Evolutionary conservation across 2,797 vertebrate species (phyloP), one percentile per base, ranked within the genome.

Genomic region (Gymnocypris eckloni): DNA sequence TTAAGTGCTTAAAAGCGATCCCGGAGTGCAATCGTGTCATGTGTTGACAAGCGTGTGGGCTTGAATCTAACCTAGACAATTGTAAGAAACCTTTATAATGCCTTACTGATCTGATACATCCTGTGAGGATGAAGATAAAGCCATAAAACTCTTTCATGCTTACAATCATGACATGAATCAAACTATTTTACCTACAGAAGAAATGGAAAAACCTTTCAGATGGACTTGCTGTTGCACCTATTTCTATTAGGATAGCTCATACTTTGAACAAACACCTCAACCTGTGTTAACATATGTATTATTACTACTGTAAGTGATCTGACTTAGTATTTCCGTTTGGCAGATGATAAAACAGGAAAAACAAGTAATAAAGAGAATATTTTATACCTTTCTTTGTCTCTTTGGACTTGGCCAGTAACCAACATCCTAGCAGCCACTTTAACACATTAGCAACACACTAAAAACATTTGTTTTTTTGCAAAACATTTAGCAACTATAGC

Each of bases 81-180:
- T 76, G 4, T 76, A 37, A 56, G 54, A 16, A 25, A 78, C 56
- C 76, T 61, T 13, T 25, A 10, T 59, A 78, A 61, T 25, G 76
- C 52, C 54, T 61, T 61, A 61, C 13, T 61, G 12, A 79, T 16
- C 52, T 41, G 37, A 54, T 33, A 25, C 9, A 20, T 76, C 48
- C 72, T 54, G 28, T 54, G 50, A 76, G 48, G 73, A 59, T 79
- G 22, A 43, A 43, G 76, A 78, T 43, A 41, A 41, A 79, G 76
- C 22, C 22, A 16, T 10, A 1, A 25, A 43, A 43, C 6, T 15
- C 37, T 41, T 16, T 43, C 13, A 6, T 25, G 37, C 22, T 61
- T 79, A 37, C 6, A 59, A 2, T 16, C 33, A 64, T 45, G 41
- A 33, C 59, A 64, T 4, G 41, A 18, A 28, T 45, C n/a, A 28